Base-by-base conservation (phyloP, 2,797 vertebrate species). In the Spinus pinus region DNA sequence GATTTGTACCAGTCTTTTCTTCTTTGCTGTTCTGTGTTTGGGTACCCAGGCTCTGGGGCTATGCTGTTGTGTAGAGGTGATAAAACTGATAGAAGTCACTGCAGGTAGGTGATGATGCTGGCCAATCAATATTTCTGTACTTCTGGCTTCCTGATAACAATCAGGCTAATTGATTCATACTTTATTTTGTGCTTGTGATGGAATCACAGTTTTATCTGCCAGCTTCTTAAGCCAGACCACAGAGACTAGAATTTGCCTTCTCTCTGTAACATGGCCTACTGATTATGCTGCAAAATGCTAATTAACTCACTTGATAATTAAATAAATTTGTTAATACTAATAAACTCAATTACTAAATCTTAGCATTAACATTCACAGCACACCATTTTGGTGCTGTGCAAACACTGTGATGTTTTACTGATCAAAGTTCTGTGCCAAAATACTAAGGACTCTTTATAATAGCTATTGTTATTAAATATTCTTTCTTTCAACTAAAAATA, bases 41-140 rank as follows among this genome's bases (percentile, higher is more conserved):
- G 74, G 86, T 69, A 95, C 69, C 69, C 93, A 96, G 95, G 97
- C 96, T 97, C 73, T 97, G 98, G 98, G 97, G 93, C 24, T 47
- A 56, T 98, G 97, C 87, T 98, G 96, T 97, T 96, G 98, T 98
- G 95, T 98, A 97, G 97, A 98, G 96, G 96, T 98, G 97, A 97
- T 98, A 97, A 98, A 98, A 88, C 84, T 98, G 96, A 97, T 97
- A 93, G 97, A 98, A 98, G 97, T 98, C 98, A 90, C 93, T 98
- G 72, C 97, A 91, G 96, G 98, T 98, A 98, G 94, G 97, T 98
- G 97, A 95, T 91, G 64, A 71, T 79, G 79, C 70, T 78, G 81
- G 33, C 46, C 78, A 72, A 86, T 81, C 90, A 79, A 35, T 86
- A 24, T 81, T 94, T 92, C 78, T 94, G 58, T 81, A 67, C 46